Evolutionary conservation across 2,888 invertebrate species (phyloP).

Genomic region (Himalopsyche tibetana): DNA sequence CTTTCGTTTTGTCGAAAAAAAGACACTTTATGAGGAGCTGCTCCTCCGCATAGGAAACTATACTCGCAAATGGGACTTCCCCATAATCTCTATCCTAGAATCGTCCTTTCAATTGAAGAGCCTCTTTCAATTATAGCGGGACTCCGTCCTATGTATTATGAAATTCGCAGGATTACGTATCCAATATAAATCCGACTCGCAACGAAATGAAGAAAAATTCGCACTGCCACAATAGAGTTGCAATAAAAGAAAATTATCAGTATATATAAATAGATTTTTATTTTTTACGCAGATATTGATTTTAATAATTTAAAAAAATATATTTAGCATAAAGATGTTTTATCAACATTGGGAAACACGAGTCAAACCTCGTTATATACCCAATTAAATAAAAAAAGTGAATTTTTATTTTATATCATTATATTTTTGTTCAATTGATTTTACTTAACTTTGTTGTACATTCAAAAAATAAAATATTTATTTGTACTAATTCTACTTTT

Average conservation of each 20-base stretch:
- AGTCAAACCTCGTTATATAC: too few relatives aligned
- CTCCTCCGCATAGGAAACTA: conserved; percentile 17
- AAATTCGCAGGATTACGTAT: conserved; percentile 54
- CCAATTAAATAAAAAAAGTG: too few relatives aligned
- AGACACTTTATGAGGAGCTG: conserved; percentile 2
- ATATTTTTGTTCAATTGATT: too few relatives aligned
- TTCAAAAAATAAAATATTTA: too few relatives aligned
- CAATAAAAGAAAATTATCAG: not conserved
- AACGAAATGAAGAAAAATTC: conserved; percentile 73
- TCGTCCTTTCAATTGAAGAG: conserved; percentile 57
- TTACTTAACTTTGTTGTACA: too few relatives aligned
- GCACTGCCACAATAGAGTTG: conserved; percentile 64
- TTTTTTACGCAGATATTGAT: too few relatives aligned
- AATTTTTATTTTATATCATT: too few relatives aligned
- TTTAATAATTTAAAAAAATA: too few relatives aligned
- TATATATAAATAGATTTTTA: too few relatives aligned
- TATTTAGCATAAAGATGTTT: too few relatives aligned
- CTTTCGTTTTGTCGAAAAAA: conserved; percentile 18
- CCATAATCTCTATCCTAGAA: conserved; percentile 59
- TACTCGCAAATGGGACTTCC: not conserved
- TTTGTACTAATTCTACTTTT: too few relatives aligned
- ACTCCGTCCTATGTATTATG: conserved; percentile 61
- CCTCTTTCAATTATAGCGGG: conserved; percentile 59
- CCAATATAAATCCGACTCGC: conserved; percentile 52
- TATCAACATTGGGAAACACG: too few relatives aligned